phyloP scores from a whole-genome alignment of 2,888 invertebrate genomes.

The Cephus rjabovi region DNA sequence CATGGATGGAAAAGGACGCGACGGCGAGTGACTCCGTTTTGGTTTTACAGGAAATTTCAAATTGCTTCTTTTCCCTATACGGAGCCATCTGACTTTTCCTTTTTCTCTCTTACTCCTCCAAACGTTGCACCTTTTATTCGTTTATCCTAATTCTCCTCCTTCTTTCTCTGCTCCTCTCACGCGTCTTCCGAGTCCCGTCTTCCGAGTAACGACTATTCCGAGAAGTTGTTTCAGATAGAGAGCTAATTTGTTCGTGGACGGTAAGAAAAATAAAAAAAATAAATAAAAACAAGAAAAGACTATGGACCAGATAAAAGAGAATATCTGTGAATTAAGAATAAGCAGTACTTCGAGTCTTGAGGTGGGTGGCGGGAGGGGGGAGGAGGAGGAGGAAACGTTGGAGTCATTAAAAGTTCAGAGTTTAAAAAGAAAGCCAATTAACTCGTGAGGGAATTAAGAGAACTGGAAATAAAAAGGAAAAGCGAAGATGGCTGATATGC shows the following conservation, averaged over 20 bases:
- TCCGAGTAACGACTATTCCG: constrained; percentile 62
- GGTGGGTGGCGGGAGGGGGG: no score
- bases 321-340: background rate
- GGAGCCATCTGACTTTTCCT: background rate
- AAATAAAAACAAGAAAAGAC: background rate
- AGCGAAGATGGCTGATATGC: background rate
- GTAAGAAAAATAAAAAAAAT: constrained; percentile 12
- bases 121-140: constrained; percentile 26
- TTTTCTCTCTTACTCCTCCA: constrained; percentile 17
- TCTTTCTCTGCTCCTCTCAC: constrained; percentile 32
- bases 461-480: background rate
- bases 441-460: background rate
- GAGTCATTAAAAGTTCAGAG: background rate
- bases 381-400: background rate
- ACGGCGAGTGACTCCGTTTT: constrained; percentile 23
- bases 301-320: background rate
- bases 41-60: constrained; percentile 51
- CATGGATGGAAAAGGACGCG: constrained; percentile 18
- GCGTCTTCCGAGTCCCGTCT: constrained; percentile 44
- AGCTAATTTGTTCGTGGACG: constrained; percentile 63
- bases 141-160: constrained; percentile 32
- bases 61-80: constrained; percentile 36
- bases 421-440: background rate
- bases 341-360: background rate
- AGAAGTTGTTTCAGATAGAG: constrained; percentile 65